Evolutionary conservation across 2,797 vertebrate species (phyloP).

Genomic region (Enteromius viviparus): DNA sequence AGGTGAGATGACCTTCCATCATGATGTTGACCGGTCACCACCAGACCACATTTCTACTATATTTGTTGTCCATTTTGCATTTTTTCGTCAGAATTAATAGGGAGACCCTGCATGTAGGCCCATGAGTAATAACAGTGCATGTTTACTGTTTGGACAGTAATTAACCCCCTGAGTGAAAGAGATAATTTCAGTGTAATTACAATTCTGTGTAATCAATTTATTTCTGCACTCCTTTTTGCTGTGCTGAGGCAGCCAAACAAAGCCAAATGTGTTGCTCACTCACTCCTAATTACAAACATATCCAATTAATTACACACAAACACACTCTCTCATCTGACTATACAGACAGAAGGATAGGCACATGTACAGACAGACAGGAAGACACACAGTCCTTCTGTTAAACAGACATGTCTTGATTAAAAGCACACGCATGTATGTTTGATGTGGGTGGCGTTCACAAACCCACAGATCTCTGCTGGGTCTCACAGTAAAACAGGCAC

Average conservation of each 20-base stretch:
- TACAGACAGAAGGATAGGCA: constrained; percentile 20
- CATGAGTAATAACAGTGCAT: constrained; percentile 41
- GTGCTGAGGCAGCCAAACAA: constrained; percentile 52
- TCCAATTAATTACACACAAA: constrained; percentile 55
- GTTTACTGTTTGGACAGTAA: constrained; percentile 61
- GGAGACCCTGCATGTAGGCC: constrained; percentile 46
- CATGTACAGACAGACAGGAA: constrained; percentile 14
- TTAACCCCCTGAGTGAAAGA: constrained; percentile 74
- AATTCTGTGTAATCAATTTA: constrained; percentile 79
- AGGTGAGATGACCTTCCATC: constrained; percentile 12
- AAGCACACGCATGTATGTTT: constrained; percentile 30
- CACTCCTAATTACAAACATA: constrained; percentile 61
- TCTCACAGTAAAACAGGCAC: not conserved
- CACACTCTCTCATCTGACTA: constrained; percentile 14
- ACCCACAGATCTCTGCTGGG: constrained; percentile 29
- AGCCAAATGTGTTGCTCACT: constrained; percentile 43
- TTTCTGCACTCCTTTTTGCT: constrained; percentile 53
- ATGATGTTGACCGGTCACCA: constrained; percentile 15
- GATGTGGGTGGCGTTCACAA: constrained; percentile 24
- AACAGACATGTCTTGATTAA: constrained; percentile 34
- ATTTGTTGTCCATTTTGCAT: not conserved
- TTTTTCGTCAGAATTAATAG: constrained; percentile 1
- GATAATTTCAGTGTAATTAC: constrained; percentile 79
- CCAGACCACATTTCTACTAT: not conserved
- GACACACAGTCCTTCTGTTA: constrained; percentile 16